Evolutionary conservation across 2,113 vertebrate genomes (phyloP), one percentile per base, ranked within the genome.

Genomic region (Plestiodon gilberti): DNA sequence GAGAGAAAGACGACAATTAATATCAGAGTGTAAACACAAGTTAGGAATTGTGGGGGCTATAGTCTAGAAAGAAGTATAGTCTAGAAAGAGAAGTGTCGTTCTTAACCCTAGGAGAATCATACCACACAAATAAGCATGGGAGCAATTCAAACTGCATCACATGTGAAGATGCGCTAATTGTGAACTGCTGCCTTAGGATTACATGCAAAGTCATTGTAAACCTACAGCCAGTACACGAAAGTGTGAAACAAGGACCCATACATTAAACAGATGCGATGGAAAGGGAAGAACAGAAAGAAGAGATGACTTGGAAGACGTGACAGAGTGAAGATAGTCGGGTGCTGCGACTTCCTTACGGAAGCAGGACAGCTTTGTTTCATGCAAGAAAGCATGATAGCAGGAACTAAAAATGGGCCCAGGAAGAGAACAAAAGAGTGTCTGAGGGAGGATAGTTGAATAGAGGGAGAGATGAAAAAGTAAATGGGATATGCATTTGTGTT

Each of bases 391-490:
- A 33, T 15, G 14, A 48, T 33, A 5, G 25, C 22, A 22, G 48
- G 11, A 1, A 13, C 3, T 17, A 48, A 48, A 23, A 83, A 48
- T 64, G 38, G 48, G 48, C 30, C 9, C 78, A 73, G 28, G 4
- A 73, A 48, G 22, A 81, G 69, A 81, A 81, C 57, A 65, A 81
- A 76, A 86, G 38, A 80, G 28, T 64, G 30, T 40, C n/a, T 74
- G 78, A 62, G 57, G 35, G 55, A 70, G 78, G 23, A 48, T 23
- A 52, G 14, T 17, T 61, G 55, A 80, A 86, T 3, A 33, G 40
- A 28, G 57, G 55, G 40, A 40, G 11, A 11, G 57, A 75, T 81
- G 28, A 86, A 35, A 81, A 52, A 48, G 55, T 62, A 62, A 17
- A 65, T 67, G n/a, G 20, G 30, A 48, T 62, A 86, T 35, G 15